These are phyloP conservation scores for Buphagus erythrorhynchus DNA, from an alignment of 2,797 vertebrate genomes.

Conservation along the genomic window DNA sequence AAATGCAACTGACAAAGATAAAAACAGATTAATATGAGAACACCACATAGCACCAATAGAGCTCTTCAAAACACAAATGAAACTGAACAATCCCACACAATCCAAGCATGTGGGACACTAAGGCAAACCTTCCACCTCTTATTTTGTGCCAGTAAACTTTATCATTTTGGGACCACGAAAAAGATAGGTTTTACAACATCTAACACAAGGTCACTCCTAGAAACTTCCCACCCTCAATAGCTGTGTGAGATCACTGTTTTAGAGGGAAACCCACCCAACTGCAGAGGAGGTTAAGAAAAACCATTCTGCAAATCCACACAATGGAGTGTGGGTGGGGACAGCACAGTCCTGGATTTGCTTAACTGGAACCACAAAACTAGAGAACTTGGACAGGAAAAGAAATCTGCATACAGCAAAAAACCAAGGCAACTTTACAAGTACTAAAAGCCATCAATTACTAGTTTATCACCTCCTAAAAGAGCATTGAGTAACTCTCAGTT, in stretches of 20 bases:
- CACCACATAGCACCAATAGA: background rate
- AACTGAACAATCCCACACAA: background rate
- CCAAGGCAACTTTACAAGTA: background rate
- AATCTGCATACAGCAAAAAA: background rate
- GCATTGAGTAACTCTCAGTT: background rate
- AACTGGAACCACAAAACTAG: background rate
- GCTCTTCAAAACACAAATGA: background rate
- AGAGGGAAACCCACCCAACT: background rate
- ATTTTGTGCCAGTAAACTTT: background rate
- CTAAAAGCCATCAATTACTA: conserved; percentile 10
- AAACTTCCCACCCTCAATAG: background rate
- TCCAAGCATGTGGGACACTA: background rate
- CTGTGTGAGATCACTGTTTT: background rate
- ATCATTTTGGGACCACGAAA: background rate
- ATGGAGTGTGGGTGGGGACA: background rate
- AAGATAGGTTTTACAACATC: background rate
- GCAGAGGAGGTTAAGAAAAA: conserved; percentile 2
- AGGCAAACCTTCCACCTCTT: background rate
- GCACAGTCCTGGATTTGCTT: background rate
- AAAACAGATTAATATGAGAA: background rate
- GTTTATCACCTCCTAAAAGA: conserved; percentile 26
- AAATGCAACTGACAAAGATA: background rate
- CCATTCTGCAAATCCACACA: background rate
- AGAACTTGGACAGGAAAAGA: background rate
- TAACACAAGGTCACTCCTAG: background rate